These are phyloP conservation scores for Drosophila mauritiana DNA, from an alignment of 1,140 invertebrate species.

Conservation along the genomic window DNA sequence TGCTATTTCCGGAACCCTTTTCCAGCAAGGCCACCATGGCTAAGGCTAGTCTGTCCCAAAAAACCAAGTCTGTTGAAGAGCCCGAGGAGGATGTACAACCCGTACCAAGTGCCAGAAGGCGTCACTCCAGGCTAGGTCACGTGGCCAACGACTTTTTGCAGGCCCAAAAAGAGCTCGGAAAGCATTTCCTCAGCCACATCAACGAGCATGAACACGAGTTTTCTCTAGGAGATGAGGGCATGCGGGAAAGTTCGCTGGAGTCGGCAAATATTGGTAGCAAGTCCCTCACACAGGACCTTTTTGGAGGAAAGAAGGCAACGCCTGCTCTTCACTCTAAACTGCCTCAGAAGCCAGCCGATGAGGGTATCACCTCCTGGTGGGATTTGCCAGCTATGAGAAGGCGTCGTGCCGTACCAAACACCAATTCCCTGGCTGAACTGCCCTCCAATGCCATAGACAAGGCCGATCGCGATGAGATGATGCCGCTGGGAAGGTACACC, in stretches of 20 bases:
- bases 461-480: conserved; percentile 53
- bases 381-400: conserved; percentile 59
- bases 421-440: conserved; percentile 26
- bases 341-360: conserved; percentile 18
- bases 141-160: conserved; percentile 65
- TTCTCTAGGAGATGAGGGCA: conserved; percentile 29
- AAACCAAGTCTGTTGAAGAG: conserved; percentile 14
- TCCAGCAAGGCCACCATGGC: conserved; percentile 52
- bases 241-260: conserved; percentile 21
- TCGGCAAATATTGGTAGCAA: not conserved
- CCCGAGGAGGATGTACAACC: conserved; percentile 44
- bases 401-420: conserved; percentile 51
- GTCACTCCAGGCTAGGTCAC: conserved; percentile 32
- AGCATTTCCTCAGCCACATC: conserved; percentile 70
- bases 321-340: conserved; percentile 22
- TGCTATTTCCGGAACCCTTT: conserved; percentile 77
- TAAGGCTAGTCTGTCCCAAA: conserved; percentile 12
- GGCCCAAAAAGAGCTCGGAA: conserved; percentile 66
- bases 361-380: conserved; percentile 70
- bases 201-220: conserved; percentile 57
- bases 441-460: conserved; percentile 69
- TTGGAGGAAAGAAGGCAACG: conserved; percentile 16
- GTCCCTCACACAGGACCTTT: conserved; percentile 26
- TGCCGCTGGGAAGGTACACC: conserved; percentile 52
- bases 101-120: conserved; percentile 36